Base-by-base conservation (phyloP, 1,140 invertebrate species). In the Chironomus striatipennis region DNA sequence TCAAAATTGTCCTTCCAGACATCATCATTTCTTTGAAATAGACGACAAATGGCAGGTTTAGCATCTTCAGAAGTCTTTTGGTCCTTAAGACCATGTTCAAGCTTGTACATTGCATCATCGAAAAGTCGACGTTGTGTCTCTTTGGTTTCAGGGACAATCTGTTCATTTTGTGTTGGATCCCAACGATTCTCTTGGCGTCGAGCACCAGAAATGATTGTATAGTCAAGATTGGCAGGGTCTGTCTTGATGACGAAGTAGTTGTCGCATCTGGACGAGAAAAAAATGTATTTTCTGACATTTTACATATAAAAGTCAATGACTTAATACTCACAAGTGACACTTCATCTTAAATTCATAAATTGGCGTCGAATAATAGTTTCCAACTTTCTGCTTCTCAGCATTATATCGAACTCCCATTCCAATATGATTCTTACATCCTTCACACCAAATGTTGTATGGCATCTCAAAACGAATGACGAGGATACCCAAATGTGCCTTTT, bases 381-480 rank as follows among this genome's bases (percentile, higher is more conserved):
- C 98, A 78, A 97, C 88, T 87, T 99, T 99, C 7, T 89, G 96
- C 83, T 99, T 99, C 81, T 99, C 97, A 6, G 98, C 97, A 86
- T 99, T 99, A 81, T 99, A 99, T 74, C 95, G 86, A 0, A 99
- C 98, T 20, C 98, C 97, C 96, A 98, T 99, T 24, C 97, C 98
- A 77, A 99, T 97, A 81, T 98, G 98, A 85, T 98, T 99, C 74
- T 92, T 90, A 83, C 98, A 99, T 42, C 97, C 97, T 73, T 96
- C 91, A 79, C 97, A 98, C 97, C 97, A 99, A 77, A 99, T 99
- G 84, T 99, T 99, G 79, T 97, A 99, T 0, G 98, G 98, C 96
- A 99, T 98, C 85, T 99, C 98, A 89, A 99, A 99, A 75, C 97
- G 88, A 77, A 99, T 98, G 73, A 99, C 97, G 47, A 99, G 88